A percentile compares a stretch with the other conserved stretches of the same genome.
Evolutionary conservation across 2,113 vertebrate species (phyloP).

Genomic region (Dolichotis patagonum): DNA sequence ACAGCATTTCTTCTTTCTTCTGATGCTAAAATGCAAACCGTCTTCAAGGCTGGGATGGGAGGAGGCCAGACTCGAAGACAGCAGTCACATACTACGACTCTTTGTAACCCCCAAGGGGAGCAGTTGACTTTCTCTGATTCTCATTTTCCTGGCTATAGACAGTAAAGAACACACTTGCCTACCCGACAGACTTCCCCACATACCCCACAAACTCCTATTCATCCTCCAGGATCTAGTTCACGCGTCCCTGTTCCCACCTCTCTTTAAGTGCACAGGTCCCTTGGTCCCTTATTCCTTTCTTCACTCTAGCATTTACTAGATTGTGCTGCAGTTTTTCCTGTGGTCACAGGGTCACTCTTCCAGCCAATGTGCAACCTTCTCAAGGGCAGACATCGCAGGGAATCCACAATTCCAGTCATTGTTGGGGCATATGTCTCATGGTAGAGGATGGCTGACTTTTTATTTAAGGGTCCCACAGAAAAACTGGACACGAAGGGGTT

Average conservation of each 20-base stretch:
- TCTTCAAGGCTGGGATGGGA: not conserved
- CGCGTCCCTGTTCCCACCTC: not conserved
- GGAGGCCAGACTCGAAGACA: fast-evolving
- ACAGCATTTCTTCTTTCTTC: conserved; percentile 65
- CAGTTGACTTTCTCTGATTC: conserved; percentile 5
- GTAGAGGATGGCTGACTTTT: not conserved
- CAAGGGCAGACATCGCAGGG: not conserved
- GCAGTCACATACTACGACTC: not conserved
- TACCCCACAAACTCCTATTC: not conserved
- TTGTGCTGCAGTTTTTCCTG: not conserved
- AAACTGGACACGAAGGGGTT: not conserved
- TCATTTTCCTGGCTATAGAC: not conserved
- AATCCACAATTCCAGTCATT: not conserved
- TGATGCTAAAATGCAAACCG: conserved; percentile 70
- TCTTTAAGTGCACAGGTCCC: not conserved
- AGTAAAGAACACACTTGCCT: not conserved
- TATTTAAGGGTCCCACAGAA: not conserved
- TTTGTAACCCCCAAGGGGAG: conserved; percentile 2
- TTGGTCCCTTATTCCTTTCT: not conserved
- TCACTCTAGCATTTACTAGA: not conserved
- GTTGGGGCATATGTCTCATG: not conserved
- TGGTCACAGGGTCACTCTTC: not conserved
- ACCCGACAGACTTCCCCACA: too few relatives aligned
- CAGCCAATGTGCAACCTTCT: not conserved
- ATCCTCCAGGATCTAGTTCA: not conserved